phyloP scores from a whole-genome alignment of 2,888 invertebrate genomes.

The Cerceris ruficornis region DNA sequence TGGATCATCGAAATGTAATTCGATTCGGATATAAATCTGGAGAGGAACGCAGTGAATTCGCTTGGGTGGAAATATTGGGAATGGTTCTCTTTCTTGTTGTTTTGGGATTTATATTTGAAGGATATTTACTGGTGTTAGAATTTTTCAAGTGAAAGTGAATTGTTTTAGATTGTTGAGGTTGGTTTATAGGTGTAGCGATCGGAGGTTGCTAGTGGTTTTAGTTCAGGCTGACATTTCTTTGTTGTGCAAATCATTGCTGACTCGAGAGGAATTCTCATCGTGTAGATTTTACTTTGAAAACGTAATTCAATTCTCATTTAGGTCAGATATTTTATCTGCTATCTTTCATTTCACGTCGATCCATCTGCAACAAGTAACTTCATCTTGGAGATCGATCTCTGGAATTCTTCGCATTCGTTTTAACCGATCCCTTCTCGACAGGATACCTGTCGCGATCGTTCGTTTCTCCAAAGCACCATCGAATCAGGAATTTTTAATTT shows the following conservation, averaged over 20 bases:
- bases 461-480: conserved; percentile 2
- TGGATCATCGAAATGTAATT: conserved; percentile 56
- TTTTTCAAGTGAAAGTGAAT: too few relatives aligned
- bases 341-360: conserved; percentile 71
- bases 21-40: conserved; percentile 44
- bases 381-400: conserved; percentile 26
- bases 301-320: conserved; percentile 13
- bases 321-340: conserved; percentile 62
- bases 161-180: too few relatives aligned
- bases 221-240: too few relatives aligned
- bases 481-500: conserved; percentile 45
- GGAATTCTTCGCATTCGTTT: conserved; percentile 16
- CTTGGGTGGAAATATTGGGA: conserved; percentile 1
- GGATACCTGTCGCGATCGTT: background rate
- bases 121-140: too few relatives aligned
- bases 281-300: conserved; percentile 6
- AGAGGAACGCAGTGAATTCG: conserved; percentile 2
- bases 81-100: too few relatives aligned
- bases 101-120: too few relatives aligned
- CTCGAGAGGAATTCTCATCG: background rate
- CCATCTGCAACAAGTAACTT: conserved; percentile 43
- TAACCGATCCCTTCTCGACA: background rate
- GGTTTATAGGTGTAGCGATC: too few relatives aligned
- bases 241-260: too few relatives aligned
- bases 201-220: too few relatives aligned